A percentile compares a stretch with the other conserved stretches of the same genome.
These are phyloP conservation scores for Cephalopterus ornatus DNA, from an alignment of 2,113 vertebrate genomes.

Conservation along the genomic window DNA sequence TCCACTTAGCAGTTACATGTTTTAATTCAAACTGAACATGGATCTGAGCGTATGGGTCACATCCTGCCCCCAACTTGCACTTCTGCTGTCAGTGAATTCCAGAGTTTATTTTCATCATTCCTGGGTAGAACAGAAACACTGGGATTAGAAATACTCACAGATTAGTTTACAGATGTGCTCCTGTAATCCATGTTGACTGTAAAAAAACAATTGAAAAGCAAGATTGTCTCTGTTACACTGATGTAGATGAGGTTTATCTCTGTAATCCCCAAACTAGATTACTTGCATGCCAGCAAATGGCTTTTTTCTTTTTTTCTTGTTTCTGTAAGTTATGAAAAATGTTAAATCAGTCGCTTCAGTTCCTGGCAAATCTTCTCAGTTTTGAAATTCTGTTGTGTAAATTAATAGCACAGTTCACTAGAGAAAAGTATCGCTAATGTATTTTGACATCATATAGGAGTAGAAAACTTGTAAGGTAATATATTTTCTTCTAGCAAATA, in stretches of 20 bases:
- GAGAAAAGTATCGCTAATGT: slow-evolving; percentile 20
- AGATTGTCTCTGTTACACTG: not conserved
- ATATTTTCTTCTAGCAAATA: slow-evolving; percentile 30
- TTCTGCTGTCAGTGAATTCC: not conserved
- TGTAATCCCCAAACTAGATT: slow-evolving; percentile 9
- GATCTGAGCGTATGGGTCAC: not conserved
- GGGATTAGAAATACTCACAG: not conserved
- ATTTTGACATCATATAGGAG: slow-evolving; percentile 12
- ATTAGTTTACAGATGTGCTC: not conserved
- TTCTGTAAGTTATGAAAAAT: not conserved
- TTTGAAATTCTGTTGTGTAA: slow-evolving; percentile 33
- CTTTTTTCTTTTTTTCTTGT: not conserved
- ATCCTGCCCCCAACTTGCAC: not conserved
- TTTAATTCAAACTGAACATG: not conserved
- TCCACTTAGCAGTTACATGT: not conserved
- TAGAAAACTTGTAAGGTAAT: slow-evolving; percentile 45
- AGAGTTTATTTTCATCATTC: not conserved
- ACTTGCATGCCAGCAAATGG: not conserved
- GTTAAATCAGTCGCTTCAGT: slow-evolving; percentile 3
- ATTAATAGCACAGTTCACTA: slow-evolving; percentile 34
- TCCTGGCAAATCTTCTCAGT: not conserved
- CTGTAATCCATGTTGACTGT: not conserved
- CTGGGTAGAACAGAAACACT: not conserved
- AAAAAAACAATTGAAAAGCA: not conserved
- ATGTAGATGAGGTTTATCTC: not conserved